phyloP scores from a whole-genome alignment of 2,888 invertebrate species.

The Spisula subtruncata region DNA sequence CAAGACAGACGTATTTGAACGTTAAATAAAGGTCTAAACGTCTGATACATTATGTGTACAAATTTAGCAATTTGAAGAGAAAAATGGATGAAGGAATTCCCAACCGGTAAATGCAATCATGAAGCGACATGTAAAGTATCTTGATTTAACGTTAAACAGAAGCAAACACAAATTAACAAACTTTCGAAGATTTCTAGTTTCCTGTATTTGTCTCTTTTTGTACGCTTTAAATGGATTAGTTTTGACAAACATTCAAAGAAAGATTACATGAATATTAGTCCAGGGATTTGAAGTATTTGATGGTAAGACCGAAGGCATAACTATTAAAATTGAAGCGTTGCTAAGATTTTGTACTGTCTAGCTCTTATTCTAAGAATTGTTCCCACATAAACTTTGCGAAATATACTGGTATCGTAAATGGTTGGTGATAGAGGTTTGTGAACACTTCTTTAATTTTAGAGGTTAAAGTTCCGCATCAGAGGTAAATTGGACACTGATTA shows the following conservation, averaged over 20 bases:
- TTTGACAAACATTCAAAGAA: neutral
- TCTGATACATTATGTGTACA: neutral
- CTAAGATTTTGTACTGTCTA: neutral
- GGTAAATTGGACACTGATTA: no score
- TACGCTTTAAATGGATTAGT: conserved; percentile 5
- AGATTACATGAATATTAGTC: neutral
- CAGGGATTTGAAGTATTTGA: neutral
- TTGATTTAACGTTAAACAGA: neutral
- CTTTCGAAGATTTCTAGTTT: neutral
- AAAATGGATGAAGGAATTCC: neutral
- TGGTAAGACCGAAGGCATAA: neutral
- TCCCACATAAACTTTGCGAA: no score
- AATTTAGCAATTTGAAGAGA: neutral
- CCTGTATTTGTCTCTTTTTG: neutral
- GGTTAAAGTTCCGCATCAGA: no score
- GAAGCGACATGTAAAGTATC: neutral
- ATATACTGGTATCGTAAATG: no score
- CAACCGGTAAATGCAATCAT: neutral
- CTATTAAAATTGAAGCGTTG: neutral
- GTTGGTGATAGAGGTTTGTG: no score
- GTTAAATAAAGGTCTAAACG: no score
- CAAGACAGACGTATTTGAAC: no score
- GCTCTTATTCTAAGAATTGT: no score
- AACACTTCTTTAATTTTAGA: no score
- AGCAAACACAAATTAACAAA: neutral